Evolutionary conservation across 2,797 vertebrate species (phyloP).

Genomic region (Liasis olivaceus): DNA sequence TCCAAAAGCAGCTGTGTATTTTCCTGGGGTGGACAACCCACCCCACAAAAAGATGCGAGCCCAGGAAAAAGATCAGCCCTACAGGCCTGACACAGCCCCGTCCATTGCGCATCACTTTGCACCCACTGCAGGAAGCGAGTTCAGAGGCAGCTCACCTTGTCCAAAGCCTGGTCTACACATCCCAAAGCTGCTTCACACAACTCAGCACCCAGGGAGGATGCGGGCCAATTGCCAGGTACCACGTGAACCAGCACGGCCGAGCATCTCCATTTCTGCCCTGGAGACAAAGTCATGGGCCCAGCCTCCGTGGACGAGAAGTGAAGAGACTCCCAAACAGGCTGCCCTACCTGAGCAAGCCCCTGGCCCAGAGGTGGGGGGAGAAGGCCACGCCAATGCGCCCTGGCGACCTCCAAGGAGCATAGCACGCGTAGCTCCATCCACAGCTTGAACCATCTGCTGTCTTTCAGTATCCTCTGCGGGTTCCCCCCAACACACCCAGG

Average conservation of each 20-base stretch:
- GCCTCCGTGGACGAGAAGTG: conserved; percentile 1
- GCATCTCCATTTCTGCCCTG: conserved; percentile 49
- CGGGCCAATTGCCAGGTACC: conserved; percentile 9
- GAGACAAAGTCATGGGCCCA: conserved; percentile 39
- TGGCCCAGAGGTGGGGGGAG: background rate
- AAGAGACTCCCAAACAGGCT: conserved; percentile 31
- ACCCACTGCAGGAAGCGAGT: background rate
- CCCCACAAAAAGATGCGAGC: background rate
- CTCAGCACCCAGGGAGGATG: background rate
- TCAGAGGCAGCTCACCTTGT: background rate
- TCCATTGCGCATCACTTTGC: background rate
- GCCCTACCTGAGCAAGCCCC: background rate
- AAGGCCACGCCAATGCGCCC: background rate
- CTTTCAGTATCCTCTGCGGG: background rate
- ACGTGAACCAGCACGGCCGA: background rate
- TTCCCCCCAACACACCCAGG: background rate
- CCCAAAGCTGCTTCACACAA: background rate
- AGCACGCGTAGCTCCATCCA: background rate
- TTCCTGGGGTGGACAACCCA: background rate
- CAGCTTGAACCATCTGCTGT: background rate
- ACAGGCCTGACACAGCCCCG: background rate
- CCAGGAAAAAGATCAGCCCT: background rate
- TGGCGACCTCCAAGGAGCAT: background rate
- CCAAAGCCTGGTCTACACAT: background rate
- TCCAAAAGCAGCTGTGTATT: background rate